phyloP scores from a whole-genome alignment of 1,140 invertebrate genomes.

The Drosophila pachea region DNA sequence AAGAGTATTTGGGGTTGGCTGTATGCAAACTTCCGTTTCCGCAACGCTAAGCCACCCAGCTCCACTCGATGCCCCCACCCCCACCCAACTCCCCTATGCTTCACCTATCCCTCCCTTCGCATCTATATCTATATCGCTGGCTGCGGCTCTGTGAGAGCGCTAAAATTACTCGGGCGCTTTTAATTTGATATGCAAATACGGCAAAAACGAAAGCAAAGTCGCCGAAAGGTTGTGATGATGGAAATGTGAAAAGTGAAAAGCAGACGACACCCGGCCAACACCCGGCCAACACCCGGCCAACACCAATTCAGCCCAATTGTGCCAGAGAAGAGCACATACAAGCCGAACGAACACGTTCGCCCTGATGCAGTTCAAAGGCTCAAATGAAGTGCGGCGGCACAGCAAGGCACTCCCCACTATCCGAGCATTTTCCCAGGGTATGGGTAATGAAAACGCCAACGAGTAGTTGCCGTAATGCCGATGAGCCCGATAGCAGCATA shows the following conservation, averaged over 20 bases:
- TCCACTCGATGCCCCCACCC: neutral
- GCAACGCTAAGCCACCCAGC: slow-evolving; percentile 22
- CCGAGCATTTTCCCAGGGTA: neutral
- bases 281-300: neutral
- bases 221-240: slow-evolving; percentile 70
- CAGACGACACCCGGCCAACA: slow-evolving; percentile 36
- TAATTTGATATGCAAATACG: slow-evolving; percentile 77
- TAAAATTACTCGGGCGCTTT: slow-evolving; percentile 75
- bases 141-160: slow-evolving; percentile 60
- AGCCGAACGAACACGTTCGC: slow-evolving; percentile 54
- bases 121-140: slow-evolving; percentile 16
- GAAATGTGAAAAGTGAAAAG: slow-evolving; percentile 76
- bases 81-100: neutral
- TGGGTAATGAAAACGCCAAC: slow-evolving; percentile 38
- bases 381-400: slow-evolving; percentile 62
- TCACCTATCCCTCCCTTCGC: no score
- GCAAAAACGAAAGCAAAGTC: slow-evolving; percentile 72
- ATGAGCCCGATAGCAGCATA: slow-evolving; percentile 35
- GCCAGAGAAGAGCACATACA: no score
- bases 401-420: slow-evolving; percentile 13
- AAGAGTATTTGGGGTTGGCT: neutral
- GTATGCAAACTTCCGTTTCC: slow-evolving; percentile 62
- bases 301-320: no score
- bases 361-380: slow-evolving; percentile 74
- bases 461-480: slow-evolving; percentile 7